These are phyloP conservation scores for Crax fasciolata DNA, from an alignment of 2,797 vertebrate genomes.

Conservation along the genomic window DNA sequence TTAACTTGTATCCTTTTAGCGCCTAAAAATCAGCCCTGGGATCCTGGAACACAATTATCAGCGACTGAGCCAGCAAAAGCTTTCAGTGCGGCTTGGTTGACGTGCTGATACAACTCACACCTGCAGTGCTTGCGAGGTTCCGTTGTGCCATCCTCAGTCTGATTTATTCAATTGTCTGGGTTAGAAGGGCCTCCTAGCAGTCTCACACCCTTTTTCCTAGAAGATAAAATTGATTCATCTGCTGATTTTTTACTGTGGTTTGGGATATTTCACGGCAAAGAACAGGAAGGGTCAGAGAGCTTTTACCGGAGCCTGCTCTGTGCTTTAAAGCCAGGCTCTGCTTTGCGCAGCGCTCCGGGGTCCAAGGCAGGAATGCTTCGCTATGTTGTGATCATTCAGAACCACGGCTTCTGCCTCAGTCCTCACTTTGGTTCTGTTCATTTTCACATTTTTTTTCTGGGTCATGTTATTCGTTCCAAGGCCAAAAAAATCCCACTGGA, in stretches of 20 bases:
- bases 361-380: slow-evolving; percentile 86
- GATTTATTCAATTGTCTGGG: neutral
- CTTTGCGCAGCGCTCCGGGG: slow-evolving; percentile 80
- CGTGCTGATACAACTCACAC: neutral
- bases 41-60: neutral
- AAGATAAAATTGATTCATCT: neutral
- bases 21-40: neutral
- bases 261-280: slow-evolving; percentile 81
- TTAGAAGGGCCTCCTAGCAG: neutral
- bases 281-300: slow-evolving; percentile 81
- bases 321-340: slow-evolving; percentile 75
- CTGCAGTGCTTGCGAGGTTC: neutral
- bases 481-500: slow-evolving; percentile 86
- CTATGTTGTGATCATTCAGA: slow-evolving; percentile 85
- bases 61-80: neutral
- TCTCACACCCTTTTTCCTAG: neutral
- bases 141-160: neutral
- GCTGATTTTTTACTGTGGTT: neutral
- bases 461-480: slow-evolving; percentile 86
- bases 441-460: slow-evolving; percentile 83
- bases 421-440: slow-evolving; percentile 82
- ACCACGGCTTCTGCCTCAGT: slow-evolving; percentile 84
- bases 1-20: neutral
- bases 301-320: slow-evolving; percentile 76
- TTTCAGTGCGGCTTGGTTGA: neutral